Base-by-base conservation (phyloP, 2,113 vertebrate genomes). In the Aptenodytes forsteri region DNA sequence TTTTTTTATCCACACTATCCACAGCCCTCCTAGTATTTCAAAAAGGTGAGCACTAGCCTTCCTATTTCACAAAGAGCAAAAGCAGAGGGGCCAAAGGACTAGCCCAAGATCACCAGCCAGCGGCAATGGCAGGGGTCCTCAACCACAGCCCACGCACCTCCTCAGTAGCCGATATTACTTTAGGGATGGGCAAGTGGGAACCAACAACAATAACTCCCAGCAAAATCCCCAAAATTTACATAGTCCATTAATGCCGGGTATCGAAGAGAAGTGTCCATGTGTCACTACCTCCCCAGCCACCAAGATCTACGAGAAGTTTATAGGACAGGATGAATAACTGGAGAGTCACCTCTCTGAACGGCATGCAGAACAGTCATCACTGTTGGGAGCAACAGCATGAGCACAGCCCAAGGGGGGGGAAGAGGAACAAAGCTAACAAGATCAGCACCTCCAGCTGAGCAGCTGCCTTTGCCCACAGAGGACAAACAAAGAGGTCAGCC, bases 301-400 rank as follows among this genome's bases (percentile, higher is more conserved):
- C 27, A n/a, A 52, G 38, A 38, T 17, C 34, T 7, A 21, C 1
- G 4, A 58, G 42, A 46, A 38, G 19, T 34, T 34, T 6, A 16
- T 3, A 36, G 50, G 26, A 32, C 65, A 83, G 34, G 32, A 65
- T 26, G 38, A 80, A 11, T 42, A 49, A 55, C 23, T 8, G 30
- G 22, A 66, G 13, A 59, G 73, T 10, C 36, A 9, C 22, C 50
- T 34, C 50, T 32, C 25, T 2, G 8, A 49, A 30, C 3, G 2
- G 36, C 50, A 44, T 1, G 0, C 27, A 18, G 26, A 64, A 55
- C 14, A 14, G 15, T 23, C 32, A 32, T 3, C 8, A 0, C 42
- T 38, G 32, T 7, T 16, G 36, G 56, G 20, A 70, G 25, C 40
- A 17, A 40, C 13, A 55, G 49, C 44, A 6, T 6, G 23, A 42